These are phyloP conservation scores for Rugalucina vietnamica DNA, from an alignment of 2,888 invertebrate genomes.

Conservation along the genomic window DNA sequence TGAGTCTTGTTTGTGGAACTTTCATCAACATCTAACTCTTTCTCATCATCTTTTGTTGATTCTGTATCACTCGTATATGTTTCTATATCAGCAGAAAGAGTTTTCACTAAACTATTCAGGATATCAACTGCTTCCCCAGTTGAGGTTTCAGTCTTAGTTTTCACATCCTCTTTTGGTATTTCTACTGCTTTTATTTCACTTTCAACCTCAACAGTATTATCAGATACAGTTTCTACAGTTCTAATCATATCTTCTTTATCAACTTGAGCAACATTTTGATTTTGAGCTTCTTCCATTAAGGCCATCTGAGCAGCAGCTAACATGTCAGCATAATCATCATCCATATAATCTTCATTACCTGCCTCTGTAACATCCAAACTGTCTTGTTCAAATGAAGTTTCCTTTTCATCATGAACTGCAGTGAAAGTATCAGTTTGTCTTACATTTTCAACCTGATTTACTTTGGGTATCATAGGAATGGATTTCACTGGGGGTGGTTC, in stretches of 20 bases:
- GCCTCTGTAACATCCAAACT: background rate
- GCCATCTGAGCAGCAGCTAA: slow-evolving; percentile 1
- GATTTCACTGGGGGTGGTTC: too few species aligned
- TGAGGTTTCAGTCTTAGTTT: background rate
- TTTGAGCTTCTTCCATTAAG: background rate
- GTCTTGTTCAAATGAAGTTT: background rate
- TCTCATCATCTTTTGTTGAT: too few species aligned
- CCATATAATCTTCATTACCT: background rate
- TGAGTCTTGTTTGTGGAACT: too few species aligned
- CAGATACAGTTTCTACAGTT: background rate
- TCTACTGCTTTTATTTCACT: background rate
- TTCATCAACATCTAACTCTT: too few species aligned
- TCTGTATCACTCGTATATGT: background rate
- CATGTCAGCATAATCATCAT: slow-evolving; percentile 4
- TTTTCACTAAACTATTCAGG: background rate
- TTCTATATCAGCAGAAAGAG: background rate
- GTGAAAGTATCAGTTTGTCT: too few species aligned
- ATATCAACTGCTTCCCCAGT: background rate
- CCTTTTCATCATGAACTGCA: background rate
- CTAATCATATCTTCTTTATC: background rate
- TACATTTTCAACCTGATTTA: too few species aligned
- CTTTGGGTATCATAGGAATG: too few species aligned
- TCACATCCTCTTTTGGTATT: background rate
- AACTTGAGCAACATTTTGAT: background rate
- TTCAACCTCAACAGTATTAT: background rate